Evolutionary conservation across 2,113 vertebrate species (phyloP).

Genomic region (Caloenas nicobarica): DNA sequence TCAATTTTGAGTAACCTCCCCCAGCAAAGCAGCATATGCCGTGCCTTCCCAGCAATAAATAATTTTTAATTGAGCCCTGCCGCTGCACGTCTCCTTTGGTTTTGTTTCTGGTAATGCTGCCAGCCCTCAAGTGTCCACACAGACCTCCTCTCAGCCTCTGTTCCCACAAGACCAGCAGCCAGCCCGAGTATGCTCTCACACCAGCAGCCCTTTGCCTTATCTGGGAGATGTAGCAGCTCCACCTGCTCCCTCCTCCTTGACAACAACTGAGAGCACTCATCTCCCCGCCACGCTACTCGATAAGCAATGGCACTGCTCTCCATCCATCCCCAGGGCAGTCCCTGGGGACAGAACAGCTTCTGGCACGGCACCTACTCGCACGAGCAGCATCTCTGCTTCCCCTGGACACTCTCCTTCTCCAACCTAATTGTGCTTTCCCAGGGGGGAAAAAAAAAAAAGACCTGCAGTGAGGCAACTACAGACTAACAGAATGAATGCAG

Average conservation of each 20-base stretch:
- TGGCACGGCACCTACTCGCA: background rate
- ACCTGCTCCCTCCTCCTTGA: background rate
- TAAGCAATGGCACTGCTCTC: fast-evolving
- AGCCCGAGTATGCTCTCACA: background rate
- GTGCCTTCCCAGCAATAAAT: background rate
- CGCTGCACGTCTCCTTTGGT: fast-evolving
- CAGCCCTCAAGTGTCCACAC: background rate
- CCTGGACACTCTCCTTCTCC: background rate
- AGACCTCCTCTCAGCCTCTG: background rate
- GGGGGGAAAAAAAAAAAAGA: background rate
- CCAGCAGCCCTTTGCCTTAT: background rate
- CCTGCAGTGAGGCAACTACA: background rate
- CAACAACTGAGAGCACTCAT: fast-evolving
- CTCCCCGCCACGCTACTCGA: fast-evolving
- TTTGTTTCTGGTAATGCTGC: background rate
- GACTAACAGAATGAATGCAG: background rate
- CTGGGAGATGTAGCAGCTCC: background rate
- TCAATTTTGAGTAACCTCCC: background rate
- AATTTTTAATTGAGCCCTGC: background rate
- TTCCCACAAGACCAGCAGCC: background rate
- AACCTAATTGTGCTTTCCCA: background rate
- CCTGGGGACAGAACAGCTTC: background rate
- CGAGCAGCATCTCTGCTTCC: fast-evolving
- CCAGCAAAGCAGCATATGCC: fast-evolving
- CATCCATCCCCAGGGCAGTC: fast-evolving